Evolutionary conservation across 2,797 vertebrate species (phyloP).

Genomic region (Leptodactylus fallax): DNA sequence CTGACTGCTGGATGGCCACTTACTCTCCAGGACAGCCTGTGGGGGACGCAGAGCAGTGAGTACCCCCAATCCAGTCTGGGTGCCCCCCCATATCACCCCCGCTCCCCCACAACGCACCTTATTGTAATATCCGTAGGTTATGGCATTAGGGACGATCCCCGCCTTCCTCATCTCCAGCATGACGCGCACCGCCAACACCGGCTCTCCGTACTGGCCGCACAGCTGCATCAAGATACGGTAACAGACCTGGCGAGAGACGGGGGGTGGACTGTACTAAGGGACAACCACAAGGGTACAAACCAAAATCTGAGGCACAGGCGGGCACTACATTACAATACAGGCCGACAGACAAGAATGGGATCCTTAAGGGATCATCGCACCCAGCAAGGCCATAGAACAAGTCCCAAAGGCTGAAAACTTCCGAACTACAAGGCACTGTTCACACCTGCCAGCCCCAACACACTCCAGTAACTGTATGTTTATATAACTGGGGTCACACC

Average conservation of each 20-base stretch:
- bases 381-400: too few relatives aligned
- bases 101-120: slow-evolving; percentile 77
- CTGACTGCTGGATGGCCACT: slow-evolving; percentile 91
- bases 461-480: too few relatives aligned
- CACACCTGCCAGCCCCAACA: too few relatives aligned
- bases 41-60: neutral
- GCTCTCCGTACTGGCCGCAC: slow-evolving; percentile 92
- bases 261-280: neutral
- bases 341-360: too few relatives aligned
- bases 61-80: neutral
- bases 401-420: too few relatives aligned
- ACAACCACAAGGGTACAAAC: too few relatives aligned
- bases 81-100: neutral
- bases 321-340: too few relatives aligned
- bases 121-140: slow-evolving; percentile 96
- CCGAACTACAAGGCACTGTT: too few relatives aligned
- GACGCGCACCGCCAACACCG: slow-evolving; percentile 89
- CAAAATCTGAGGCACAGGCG: too few relatives aligned
- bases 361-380: too few relatives aligned
- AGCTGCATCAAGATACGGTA: slow-evolving; percentile 96
- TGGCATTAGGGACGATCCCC: slow-evolving; percentile 91
- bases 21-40: slow-evolving; percentile 94
- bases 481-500: too few relatives aligned
- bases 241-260: slow-evolving; percentile 81
- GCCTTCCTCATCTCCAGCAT: slow-evolving; percentile 95